phyloP scores from a whole-genome alignment of 1,140 invertebrate genomes.

The Anthonomus grandis region DNA sequence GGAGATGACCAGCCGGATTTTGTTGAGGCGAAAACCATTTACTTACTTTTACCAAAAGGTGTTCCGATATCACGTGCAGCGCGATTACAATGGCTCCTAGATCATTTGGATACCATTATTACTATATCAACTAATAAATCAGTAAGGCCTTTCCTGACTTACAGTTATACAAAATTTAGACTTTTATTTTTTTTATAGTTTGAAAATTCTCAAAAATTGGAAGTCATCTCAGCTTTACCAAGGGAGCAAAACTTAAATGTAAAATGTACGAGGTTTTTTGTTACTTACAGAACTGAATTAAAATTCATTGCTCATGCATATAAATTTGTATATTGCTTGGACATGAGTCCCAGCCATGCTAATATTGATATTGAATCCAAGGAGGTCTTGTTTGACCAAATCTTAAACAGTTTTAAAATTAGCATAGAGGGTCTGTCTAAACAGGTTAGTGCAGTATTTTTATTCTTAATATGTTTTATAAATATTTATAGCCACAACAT shows the following conservation, averaged over 20 bases:
- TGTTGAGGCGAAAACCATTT: constrained; percentile 65
- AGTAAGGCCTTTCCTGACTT: constrained; percentile 31
- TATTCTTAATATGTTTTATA: not conserved
- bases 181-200: constrained; percentile 4
- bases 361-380: constrained; percentile 69
- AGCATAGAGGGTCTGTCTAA: constrained; percentile 62
- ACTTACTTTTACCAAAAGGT: constrained; percentile 69
- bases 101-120: constrained; percentile 65
- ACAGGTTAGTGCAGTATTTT: constrained; percentile 54
- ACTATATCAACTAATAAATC: constrained; percentile 47
- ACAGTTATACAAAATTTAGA: not conserved
- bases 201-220: constrained; percentile 54
- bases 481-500: not conserved
- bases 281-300: constrained; percentile 52
- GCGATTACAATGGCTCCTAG: constrained; percentile 72
- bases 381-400: constrained; percentile 67
- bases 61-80: constrained; percentile 74
- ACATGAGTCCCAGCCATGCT: constrained; percentile 76
- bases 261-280: constrained; percentile 57
- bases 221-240: constrained; percentile 64
- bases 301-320: constrained; percentile 60
- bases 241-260: constrained; percentile 56
- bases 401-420: constrained; percentile 60
- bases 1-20: constrained; percentile 42
- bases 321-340: constrained; percentile 72